Evolutionary conservation across 2,888 invertebrate genomes (phyloP).

Genomic region (Drosophila pegasa): DNA sequence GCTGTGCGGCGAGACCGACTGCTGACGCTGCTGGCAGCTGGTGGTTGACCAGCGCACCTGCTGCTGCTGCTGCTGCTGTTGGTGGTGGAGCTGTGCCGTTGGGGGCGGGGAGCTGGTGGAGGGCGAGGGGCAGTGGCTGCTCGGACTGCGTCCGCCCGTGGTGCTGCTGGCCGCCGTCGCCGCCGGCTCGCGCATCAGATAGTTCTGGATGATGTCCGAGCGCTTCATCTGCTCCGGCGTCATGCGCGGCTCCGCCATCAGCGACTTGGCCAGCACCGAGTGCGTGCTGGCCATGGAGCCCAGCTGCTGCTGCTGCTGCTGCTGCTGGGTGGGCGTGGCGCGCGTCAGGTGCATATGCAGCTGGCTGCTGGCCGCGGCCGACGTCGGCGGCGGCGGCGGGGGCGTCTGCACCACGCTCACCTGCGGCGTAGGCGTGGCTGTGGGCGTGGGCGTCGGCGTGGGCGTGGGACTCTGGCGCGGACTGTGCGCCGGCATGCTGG

Average conservation of each 20-base stretch:
- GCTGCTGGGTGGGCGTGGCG: conserved; percentile 83
- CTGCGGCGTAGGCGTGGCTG: conserved; percentile 39
- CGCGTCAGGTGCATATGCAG: conserved; percentile 87
- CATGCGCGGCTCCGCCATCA: conserved; percentile 97
- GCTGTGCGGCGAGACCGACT: conserved; percentile 84
- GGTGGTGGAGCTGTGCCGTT: conserved; percentile 83
- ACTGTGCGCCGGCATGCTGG: conserved; percentile 83
- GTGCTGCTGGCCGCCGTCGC: conserved; percentile 62
- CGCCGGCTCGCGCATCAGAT: conserved; percentile 91
- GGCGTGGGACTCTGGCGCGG: conserved; percentile 76
- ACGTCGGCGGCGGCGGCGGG: conserved; percentile 61
- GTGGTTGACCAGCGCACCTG: conserved; percentile 86
- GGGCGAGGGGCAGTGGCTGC: conserved; percentile 82
- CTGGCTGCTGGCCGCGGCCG: conserved; percentile 83
- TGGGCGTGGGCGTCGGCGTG: conserved; percentile 32
- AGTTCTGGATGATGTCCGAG: conserved; percentile 96
- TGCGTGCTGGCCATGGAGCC: conserved; percentile 91
- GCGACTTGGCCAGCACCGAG: conserved; percentile 94
- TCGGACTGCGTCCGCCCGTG: conserved; percentile 77
- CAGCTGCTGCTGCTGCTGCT: conserved; percentile 63
- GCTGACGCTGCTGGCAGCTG: conserved; percentile 85
- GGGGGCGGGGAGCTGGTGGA: conserved; percentile 83
- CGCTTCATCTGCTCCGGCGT: conserved; percentile 96
- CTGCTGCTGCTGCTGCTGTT: conserved; percentile 85
- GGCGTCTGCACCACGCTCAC: conserved; percentile 68